Evolutionary conservation across 92 coral and sea anemone genomes (phyloP).

Genomic region (Desmophyllum pertusum): DNA sequence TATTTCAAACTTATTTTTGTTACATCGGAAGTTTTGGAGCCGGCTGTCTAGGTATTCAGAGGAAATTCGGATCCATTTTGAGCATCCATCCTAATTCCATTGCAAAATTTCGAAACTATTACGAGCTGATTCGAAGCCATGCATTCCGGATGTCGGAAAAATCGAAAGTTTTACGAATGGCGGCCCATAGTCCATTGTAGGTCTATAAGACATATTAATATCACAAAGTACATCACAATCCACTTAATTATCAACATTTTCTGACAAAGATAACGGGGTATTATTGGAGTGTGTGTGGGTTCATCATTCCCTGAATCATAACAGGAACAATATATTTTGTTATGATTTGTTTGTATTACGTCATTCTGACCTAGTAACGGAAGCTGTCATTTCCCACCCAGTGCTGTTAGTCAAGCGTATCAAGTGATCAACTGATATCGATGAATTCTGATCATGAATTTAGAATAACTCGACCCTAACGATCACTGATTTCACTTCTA

Average conservation of each 20-base stretch:
- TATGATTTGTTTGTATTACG: background rate
- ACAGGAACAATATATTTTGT: constrained; percentile 4
- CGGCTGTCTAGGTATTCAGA: too few species aligned
- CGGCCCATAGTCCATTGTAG: too few species aligned
- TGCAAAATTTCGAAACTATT: too few species aligned
- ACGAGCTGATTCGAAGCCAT: too few species aligned
- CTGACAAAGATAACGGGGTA: background rate
- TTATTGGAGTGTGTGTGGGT: background rate
- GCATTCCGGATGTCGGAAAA: too few species aligned
- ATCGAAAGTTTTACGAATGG: too few species aligned
- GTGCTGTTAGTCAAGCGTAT: background rate
- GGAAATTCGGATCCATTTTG: too few species aligned
- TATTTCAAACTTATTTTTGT: too few species aligned
- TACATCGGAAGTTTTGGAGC: too few species aligned
- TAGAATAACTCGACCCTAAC: background rate
- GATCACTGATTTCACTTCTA: background rate
- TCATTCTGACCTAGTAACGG: background rate
- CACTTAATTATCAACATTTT: background rate
- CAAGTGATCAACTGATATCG: background rate
- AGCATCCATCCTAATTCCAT: too few species aligned
- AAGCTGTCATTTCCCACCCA: background rate
- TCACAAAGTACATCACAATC: background rate
- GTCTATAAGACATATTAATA: too few species aligned
- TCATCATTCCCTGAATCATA: background rate
- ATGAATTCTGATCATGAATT: background rate